Base-by-base conservation (phyloP, 2,888 invertebrate genomes). In the Euphydryas editha region DNA sequence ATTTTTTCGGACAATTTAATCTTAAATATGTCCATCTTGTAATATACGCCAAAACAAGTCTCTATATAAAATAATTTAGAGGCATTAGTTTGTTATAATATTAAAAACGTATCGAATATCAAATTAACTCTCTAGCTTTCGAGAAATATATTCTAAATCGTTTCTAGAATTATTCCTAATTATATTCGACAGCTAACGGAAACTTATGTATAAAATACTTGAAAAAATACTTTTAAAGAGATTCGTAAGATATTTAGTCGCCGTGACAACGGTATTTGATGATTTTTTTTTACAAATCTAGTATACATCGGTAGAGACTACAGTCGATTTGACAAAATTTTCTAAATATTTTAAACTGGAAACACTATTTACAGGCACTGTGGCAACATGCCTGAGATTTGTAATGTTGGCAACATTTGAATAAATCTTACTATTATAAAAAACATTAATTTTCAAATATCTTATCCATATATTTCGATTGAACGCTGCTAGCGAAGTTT, bases 151-250 rank as follows among this genome's bases (percentile, higher is more conserved):
- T 2, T 15, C 42, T 44, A 44, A 15, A 15, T 44, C 6, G 39
- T 39, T 15, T 6, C 42, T 44, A 44, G 2, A n/a, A 6, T n/a
- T 6, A n/a, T 3, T 44, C n/a, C 42, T 44, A 44, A 44, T 7
- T 39, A 44, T 44, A 13, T n/a, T n/a, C n/a, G 6, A 44, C n/a
- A 44, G n/a, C 4, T n/a, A 5, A n/a, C n/a, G 42, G n/a, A 15
- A 44, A 44, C n/a, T 44, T n/a, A 44, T n/a, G 42, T n/a, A 44
- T n/a, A 44, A 44, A 44, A 44, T 15, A 44, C n/a, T 44, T 44
- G 42, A 44, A 39, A 39, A 39, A 11, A 8, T 15, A 39, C 11
- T 15, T 39, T 8, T 8, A 4, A 30, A 30, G 8, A 30, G 6
- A 24, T 6, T 24, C 24, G 30, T 30, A 30, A 30, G 30, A 30